Conservation (phyloP, 2,888 invertebrate genomes). For the Eupithecia centaureata region DNA sequence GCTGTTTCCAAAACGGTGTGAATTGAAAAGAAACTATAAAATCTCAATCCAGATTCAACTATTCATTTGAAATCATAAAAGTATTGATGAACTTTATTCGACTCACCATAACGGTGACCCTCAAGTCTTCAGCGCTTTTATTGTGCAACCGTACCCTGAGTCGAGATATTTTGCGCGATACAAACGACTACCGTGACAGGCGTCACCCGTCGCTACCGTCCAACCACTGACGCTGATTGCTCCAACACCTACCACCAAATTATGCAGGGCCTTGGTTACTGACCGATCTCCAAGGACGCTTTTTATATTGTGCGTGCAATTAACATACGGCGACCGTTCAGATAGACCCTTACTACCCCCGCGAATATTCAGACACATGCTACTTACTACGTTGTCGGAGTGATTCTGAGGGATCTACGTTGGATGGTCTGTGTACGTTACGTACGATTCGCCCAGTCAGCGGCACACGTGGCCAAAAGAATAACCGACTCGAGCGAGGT, state of each 20-base stretch:
- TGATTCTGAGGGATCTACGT: constrained; percentile 49
- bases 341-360: constrained; percentile 50
- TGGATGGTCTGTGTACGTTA: constrained; percentile 47
- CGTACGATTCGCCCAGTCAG: constrained; percentile 49
- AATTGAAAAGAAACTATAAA: neutral
- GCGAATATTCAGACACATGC: constrained; percentile 50
- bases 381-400: constrained; percentile 42
- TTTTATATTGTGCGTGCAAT: constrained; percentile 75
- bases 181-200: constrained; percentile 50
- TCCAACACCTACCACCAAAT: constrained; percentile 67
- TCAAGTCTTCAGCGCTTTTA: constrained; percentile 71
- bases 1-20: neutral
- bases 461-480: constrained; percentile 60
- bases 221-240: constrained; percentile 66
- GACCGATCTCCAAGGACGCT: constrained; percentile 73
- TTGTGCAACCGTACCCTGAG: constrained; percentile 70
- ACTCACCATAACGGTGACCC: constrained; percentile 74
- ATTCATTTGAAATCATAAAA: neutral
- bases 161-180: constrained; percentile 67
- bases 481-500: constrained; percentile 68
- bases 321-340: constrained; percentile 55
- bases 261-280: constrained; percentile 78
- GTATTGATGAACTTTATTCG: constrained; percentile 1
- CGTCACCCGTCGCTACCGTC: constrained; percentile 56
- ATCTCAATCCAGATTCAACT: constrained; percentile 1